Conservation (phyloP, 2,888 invertebrate species). For the Escarpia spicata region DNA sequence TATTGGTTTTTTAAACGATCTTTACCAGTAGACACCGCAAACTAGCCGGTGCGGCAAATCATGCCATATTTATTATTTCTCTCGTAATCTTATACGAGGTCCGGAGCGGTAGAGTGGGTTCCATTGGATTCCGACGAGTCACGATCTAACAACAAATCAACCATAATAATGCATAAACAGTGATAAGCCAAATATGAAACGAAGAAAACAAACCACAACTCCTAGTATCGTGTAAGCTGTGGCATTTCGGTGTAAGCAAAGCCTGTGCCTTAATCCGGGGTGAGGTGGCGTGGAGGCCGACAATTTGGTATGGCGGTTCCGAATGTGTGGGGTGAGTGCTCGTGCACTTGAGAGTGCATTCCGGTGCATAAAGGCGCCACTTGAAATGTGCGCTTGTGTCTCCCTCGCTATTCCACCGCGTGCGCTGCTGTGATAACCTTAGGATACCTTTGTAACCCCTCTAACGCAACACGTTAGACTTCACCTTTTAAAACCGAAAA, state of each 20-base stretch:
- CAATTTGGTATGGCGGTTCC: neutral
- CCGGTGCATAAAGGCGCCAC: neutral
- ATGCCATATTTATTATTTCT: neutral
- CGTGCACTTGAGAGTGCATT: neutral
- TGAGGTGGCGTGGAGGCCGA: neutral
- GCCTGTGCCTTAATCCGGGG: neutral
- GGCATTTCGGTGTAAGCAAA: neutral
- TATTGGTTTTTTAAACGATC: neutral
- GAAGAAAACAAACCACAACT: neutral
- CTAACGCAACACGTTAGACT: neutral
- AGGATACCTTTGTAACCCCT: neutral
- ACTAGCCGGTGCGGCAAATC: neutral
- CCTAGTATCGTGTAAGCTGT: neutral
- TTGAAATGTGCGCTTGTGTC: neutral
- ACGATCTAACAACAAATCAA: neutral
- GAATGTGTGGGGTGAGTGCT: neutral
- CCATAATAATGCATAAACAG: neutral
- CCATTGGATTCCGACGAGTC: neutral
- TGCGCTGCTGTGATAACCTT: conserved; percentile 13
- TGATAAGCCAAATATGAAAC: neutral
- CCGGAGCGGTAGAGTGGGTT: neutral
- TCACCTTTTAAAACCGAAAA: neutral
- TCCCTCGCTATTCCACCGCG: neutral
- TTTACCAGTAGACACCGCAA: neutral
- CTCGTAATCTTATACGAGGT: neutral